These are phyloP conservation scores for Andricus curvator DNA, from an alignment of 2,888 invertebrate species.

Conservation along the genomic window DNA sequence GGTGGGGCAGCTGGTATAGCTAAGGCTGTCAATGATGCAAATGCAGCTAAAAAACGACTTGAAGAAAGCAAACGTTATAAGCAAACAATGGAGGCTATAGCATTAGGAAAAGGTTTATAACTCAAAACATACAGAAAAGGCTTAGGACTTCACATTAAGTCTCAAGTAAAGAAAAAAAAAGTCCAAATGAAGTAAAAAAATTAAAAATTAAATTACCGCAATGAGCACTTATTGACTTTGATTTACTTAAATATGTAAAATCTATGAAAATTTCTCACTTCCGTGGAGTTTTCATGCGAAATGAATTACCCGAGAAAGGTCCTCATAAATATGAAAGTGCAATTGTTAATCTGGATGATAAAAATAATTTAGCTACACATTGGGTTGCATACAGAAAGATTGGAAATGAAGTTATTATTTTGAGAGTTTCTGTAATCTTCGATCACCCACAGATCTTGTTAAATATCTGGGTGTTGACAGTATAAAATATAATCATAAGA, in stretches of 20 bases:
- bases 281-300: constrained; percentile 46
- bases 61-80: too few species aligned
- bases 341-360: constrained; percentile 52
- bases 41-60: too few species aligned
- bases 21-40: too few species aligned
- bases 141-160: constrained; percentile 8
- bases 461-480: constrained; percentile 47
- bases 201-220: constrained; percentile 52
- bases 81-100: too few species aligned
- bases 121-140: background rate
- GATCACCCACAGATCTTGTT: constrained; percentile 43
- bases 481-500: constrained; percentile 51
- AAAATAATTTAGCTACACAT: constrained; percentile 49
- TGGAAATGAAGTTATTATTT: constrained; percentile 46
- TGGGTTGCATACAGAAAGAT: constrained; percentile 53
- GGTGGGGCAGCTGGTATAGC: too few species aligned
- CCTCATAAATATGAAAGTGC: constrained; percentile 47
- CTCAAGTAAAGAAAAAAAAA: constrained; percentile 48
- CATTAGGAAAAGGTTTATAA: background rate
- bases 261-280: constrained; percentile 55
- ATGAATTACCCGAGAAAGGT: constrained; percentile 46
- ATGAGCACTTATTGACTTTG: constrained; percentile 55
- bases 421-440: constrained; percentile 53
- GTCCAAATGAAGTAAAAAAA: background rate
- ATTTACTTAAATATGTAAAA: constrained; percentile 49